Evolutionary conservation across 2,888 invertebrate species (phyloP).

Genomic region (Plagodis pulveraria): DNA sequence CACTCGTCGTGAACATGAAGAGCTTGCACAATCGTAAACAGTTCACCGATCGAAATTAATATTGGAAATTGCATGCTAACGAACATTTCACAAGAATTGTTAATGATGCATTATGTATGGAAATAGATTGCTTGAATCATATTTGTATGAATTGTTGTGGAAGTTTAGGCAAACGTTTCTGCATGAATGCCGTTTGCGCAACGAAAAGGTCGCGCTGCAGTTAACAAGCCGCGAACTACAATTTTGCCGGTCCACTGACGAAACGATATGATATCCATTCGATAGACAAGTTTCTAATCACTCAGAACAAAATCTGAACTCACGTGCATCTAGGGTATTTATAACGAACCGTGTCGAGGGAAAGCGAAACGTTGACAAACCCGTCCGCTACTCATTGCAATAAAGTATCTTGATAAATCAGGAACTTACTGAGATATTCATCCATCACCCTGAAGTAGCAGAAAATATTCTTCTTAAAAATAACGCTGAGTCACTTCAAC

Average conservation of each 20-base stretch:
- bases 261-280: constrained; percentile 54
- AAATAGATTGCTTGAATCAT: constrained; percentile 36
- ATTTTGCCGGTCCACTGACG: constrained; percentile 63
- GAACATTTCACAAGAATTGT: constrained; percentile 26
- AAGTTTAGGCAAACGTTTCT: constrained; percentile 66
- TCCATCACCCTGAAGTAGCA: no score
- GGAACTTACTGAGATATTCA: no score
- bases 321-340: constrained; percentile 22
- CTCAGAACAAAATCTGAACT: constrained; percentile 26
- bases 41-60: constrained; percentile 8
- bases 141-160: constrained; percentile 33
- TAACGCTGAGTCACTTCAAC: no score
- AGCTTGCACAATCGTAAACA: constrained; percentile 13
- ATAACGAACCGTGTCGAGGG: constrained; percentile 31
- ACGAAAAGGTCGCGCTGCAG: constrained; percentile 62
- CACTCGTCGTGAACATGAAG: constrained; percentile 2
- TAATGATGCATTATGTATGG: constrained; percentile 43
- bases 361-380: constrained; percentile 37
- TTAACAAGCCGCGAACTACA: constrained; percentile 63
- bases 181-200: constrained; percentile 68
- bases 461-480: no score
- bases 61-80: constrained; percentile 19
- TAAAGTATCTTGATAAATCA: constrained; percentile 30
- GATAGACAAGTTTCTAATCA: constrained; percentile 43
- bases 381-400: constrained; percentile 26